Conservation (phyloP, 2,113 vertebrate species). For the Pholis gunnellus region DNA sequence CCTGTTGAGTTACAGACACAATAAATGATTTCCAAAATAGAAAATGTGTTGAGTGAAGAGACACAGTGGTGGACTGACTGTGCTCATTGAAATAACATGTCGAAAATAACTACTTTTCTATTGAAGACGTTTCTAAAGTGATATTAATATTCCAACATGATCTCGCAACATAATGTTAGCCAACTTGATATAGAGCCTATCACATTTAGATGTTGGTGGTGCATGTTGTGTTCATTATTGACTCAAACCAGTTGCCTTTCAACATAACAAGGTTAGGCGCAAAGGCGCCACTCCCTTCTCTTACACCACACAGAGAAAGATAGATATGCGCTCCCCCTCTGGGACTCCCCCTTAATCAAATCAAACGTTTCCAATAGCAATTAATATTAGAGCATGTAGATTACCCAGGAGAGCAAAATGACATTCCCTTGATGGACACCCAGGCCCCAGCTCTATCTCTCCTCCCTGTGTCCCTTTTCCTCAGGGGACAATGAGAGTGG, state of each 20-base stretch:
- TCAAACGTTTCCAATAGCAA: conserved; percentile 67
- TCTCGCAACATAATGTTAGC: neutral
- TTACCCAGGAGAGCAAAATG: conserved; percentile 51
- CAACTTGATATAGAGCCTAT: neutral
- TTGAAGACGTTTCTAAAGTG: neutral
- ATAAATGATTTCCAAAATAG: neutral
- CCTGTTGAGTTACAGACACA: neutral
- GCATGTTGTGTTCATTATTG: neutral
- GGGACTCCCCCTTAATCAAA: conserved; percentile 68
- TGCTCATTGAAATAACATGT: neutral
- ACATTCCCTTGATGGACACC: conserved; percentile 40
- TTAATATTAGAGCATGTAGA: conserved; percentile 67
- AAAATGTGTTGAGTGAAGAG: neutral
- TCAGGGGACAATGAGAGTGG: conserved; percentile 23
- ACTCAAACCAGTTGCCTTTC: conserved; percentile 29
- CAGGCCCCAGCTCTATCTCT: conserved; percentile 5
- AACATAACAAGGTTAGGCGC: conserved; percentile 56
- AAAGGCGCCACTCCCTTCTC: conserved; percentile 38
- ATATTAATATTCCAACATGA: neutral
- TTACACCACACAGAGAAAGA: conserved; percentile 18
- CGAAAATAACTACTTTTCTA: neutral
- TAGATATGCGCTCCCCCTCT: neutral
- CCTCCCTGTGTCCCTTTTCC: conserved; percentile 26
- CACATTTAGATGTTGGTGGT: neutral
- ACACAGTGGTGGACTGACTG: neutral